Conservation (phyloP, 2,113 vertebrate species). For the Nerophis ophidion region DNA sequence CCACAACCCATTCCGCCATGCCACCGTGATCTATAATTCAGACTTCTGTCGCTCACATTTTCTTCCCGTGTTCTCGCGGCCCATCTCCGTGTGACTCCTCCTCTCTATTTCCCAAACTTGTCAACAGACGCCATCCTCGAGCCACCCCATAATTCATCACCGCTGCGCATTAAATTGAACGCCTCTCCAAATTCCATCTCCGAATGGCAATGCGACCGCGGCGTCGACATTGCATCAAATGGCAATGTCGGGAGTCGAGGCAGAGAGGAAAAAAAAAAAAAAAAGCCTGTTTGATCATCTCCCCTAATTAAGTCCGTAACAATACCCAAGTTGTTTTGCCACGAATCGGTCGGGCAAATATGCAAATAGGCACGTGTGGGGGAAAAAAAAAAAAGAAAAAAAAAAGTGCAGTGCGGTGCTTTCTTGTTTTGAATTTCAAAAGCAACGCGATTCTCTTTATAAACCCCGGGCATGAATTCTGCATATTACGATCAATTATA, state of each 20-base stretch:
- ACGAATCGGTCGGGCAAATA: constrained; percentile 57
- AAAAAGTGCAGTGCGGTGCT: constrained; percentile 55
- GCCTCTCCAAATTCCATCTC: constrained; percentile 28
- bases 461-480: constrained; percentile 69
- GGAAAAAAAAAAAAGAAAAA: neutral
- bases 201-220: constrained; percentile 23
- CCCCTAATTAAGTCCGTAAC: constrained; percentile 64
- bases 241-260: constrained; percentile 26
- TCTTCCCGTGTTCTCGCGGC: constrained; percentile 40
- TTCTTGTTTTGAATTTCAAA: constrained; percentile 72
- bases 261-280: constrained; percentile 38
- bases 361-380: constrained; percentile 63
- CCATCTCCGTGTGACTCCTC: constrained; percentile 27
- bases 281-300: constrained; percentile 62
- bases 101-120: constrained; percentile 40
- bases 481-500: constrained; percentile 75
- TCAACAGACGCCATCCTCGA: constrained; percentile 43
- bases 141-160: constrained; percentile 45
- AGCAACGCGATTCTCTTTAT: constrained; percentile 66
- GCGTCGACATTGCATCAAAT: constrained; percentile 25
- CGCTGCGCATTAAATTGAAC: constrained; percentile 26
- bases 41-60: constrained; percentile 62
- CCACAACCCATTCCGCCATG: constrained; percentile 71
- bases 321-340: constrained; percentile 65
- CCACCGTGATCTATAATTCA: constrained; percentile 72